These are phyloP conservation scores for Esox niger DNA, from an alignment of 2,113 vertebrate species.

Conservation along the genomic window DNA sequence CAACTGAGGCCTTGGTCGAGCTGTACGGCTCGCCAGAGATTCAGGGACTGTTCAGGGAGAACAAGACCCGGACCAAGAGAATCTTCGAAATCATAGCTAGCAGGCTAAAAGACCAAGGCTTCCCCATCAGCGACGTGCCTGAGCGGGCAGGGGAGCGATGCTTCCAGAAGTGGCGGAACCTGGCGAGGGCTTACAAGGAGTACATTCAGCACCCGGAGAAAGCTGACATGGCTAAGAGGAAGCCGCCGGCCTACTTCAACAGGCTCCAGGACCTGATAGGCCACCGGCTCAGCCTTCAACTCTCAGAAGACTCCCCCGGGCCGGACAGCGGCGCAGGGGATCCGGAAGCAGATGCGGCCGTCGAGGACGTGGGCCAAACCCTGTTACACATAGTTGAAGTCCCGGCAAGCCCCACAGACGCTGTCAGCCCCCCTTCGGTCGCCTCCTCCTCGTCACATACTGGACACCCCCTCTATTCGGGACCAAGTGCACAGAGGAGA, in stretches of 20 bases:
- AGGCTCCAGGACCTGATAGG: conserved; percentile 21
- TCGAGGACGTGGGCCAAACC: background rate
- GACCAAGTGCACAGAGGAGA: background rate
- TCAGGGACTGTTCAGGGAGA: conserved; percentile 25
- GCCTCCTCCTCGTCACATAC: background rate
- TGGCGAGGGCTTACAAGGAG: conserved; percentile 19
- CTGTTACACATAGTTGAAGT: conserved; percentile 12
- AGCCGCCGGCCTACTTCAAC: conserved; percentile 20
- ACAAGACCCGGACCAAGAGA: conserved; percentile 31
- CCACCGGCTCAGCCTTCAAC: conserved; percentile 14
- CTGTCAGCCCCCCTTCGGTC: background rate
- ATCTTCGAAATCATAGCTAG: conserved; percentile 33
- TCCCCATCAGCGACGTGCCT: conserved; percentile 19
- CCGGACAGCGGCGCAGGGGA: background rate
- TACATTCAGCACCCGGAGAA: conserved; percentile 9
- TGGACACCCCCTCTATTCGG: background rate
- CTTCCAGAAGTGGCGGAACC: conserved; percentile 32
- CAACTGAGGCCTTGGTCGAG: conserved; percentile 24
- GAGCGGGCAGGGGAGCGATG: conserved; percentile 20
- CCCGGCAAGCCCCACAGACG: background rate
- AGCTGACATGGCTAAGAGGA: conserved; percentile 7
- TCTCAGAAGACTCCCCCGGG: background rate
- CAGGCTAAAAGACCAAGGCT: conserved; percentile 21
- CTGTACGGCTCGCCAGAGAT: conserved; percentile 28
- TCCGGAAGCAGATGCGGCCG: background rate